Base-by-base conservation (phyloP, 2,113 vertebrate species). In the Alces alces region DNA sequence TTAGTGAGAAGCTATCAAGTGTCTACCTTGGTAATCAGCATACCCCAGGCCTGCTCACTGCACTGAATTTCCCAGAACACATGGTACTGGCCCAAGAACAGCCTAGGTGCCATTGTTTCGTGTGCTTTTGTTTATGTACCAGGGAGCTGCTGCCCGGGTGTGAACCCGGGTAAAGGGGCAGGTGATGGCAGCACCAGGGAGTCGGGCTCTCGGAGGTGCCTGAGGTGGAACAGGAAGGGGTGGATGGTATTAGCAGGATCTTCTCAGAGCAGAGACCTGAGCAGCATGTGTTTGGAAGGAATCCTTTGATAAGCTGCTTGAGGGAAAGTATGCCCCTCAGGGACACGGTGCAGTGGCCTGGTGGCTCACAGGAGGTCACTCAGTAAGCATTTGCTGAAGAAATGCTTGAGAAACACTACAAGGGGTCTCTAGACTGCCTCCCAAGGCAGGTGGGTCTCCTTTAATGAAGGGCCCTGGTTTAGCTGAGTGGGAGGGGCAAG, bases 21-120 rank as follows among this genome's bases (percentile, higher is more conserved):
- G 17, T 57, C 93, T 27, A 1, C 55, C 27, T 1, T 4, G 25
- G 64, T 39, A 3, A 14, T 2, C 0, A 1, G 47, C 30, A 50
- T 0, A 28, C 36, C 21, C 33, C 7, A 47, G 52, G 36, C 28
- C 85, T 80, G 82, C 89, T 39, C 85, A 73, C 50, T 5, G 30
- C 55, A 5, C 27, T 45, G 85, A 39, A 66, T 50, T 89, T 88
- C 64, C 66, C 86, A 60, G 86, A 97, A 86, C 50, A n/a, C 83
- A 15, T 39, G 9, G 28, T 33, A 61, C 15, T 52, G 64, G 60
- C 52, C 76, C 19, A 43, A 76, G 76, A 85, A 76, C 4, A 58
- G 54, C 61, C 58, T 21, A 33, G 47, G 16, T 15, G 4, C 52
- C 52, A 11, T 64, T 60, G 16, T 13, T 6, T 6, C 8, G 55